Percentiles rank a stretch among this genome's conserved stretches.
phyloP scores from a whole-genome alignment of 2,113 vertebrate species.

The Phaethornis superciliosus region DNA sequence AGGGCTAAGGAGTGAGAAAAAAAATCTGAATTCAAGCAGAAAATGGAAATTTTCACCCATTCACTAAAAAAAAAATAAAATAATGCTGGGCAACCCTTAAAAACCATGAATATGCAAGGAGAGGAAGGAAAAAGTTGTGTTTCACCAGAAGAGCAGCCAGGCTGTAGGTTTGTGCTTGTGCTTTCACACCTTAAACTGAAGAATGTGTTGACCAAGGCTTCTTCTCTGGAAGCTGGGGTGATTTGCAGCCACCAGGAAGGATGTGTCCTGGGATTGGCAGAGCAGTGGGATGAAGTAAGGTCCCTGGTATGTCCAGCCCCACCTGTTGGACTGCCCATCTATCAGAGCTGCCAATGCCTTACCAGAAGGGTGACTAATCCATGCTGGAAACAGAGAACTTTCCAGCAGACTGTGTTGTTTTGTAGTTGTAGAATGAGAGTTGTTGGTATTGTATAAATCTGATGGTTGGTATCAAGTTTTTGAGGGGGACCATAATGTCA shows the following conservation, averaged over 20 bases:
- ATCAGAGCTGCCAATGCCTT: conserved; percentile 43
- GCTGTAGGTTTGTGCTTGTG: fast-evolving
- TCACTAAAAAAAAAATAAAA: not conserved
- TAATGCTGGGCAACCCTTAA: not conserved
- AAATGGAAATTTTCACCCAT: not conserved
- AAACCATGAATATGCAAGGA: not conserved
- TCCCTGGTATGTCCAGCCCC: conserved; percentile 39
- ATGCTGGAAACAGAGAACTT: conserved; percentile 42
- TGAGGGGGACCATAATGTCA: not conserved
- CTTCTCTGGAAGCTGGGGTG: not conserved
- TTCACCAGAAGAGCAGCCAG: not conserved
- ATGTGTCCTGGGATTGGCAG: not conserved
- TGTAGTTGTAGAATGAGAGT: not conserved
- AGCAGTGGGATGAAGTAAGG: not conserved
- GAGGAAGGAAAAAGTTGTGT: not conserved
- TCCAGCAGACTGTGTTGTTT: conserved; percentile 17
- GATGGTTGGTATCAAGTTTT: not conserved
- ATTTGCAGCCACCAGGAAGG: not conserved
- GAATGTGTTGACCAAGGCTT: not conserved
- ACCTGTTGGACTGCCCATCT: conserved; percentile 30
- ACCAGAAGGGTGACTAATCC: conserved; percentile 66
- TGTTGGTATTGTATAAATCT: not conserved
- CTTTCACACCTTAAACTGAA: not conserved
- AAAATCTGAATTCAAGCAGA: not conserved
- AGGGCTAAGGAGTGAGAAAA: not conserved